Base-by-base conservation (phyloP, 1,140 invertebrate species). In the Drosophila navojoa region DNA sequence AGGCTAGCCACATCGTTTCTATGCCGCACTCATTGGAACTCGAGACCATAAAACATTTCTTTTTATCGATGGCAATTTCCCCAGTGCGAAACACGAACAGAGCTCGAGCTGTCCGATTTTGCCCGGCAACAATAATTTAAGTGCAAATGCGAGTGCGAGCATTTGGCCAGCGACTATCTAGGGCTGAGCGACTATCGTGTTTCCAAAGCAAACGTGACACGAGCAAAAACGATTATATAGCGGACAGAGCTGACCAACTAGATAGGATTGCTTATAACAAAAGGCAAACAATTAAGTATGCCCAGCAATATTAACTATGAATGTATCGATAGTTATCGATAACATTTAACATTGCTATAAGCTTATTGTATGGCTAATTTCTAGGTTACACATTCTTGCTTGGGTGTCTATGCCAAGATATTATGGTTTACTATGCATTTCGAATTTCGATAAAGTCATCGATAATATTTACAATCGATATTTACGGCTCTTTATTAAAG, bases 51-150 rank as follows among this genome's bases (percentile, higher is more conserved):
- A 74, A 74, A 68, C 62, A 57, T 63, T 71, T 68, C 52, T 49
- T 45, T 58, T 69, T 67, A 70, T 84, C 63, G 72, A 59, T 60
- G 76, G 72, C 77, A 58, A 76, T 84, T 79, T 76, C 72, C 72
- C 80, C 63, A 50, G 32, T 54, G 52, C 49, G 54, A 55, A 52
- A 22, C 68, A 64, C 45, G 57, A 71, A 61, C 22, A 11, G 22
- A 47, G 25, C 45, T 15, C 38, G 42, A 25, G 54, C 25, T 45
- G 71, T 62, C 52, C 66, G 32, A 49, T 59, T 32, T 42, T 61
- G 3, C 3, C 19, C 42, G 42, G 44, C 55, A 52, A 58, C 71
- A 84, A 82, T 79, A 84, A 82, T 80, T 82, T 80, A 84, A 73
- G 71, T 67, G 68, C 70, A 84, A 73, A 67, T 67, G 68, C 70